Evolutionary conservation across 1,140 invertebrate genomes (phyloP).

Genomic region (Drosophila obscura): DNA sequence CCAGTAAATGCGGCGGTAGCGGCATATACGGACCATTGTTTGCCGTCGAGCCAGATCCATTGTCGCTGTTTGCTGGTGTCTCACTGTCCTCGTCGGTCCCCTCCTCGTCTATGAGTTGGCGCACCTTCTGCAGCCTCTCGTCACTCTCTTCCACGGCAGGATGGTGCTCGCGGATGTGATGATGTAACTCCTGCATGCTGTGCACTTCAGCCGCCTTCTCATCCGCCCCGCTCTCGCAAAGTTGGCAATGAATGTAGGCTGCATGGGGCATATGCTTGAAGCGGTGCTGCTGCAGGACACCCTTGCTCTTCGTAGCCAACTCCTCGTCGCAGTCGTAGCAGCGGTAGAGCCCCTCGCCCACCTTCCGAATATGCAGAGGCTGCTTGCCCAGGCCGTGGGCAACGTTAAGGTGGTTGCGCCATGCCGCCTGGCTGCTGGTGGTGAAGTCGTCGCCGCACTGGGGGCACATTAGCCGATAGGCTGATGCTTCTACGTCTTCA

Average conservation of each 20-base stretch:
- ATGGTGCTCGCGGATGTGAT: slow-evolving; percentile 59
- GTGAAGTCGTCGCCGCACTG: slow-evolving; percentile 71
- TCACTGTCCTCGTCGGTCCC: slow-evolving; percentile 34
- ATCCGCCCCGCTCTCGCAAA: slow-evolving; percentile 38
- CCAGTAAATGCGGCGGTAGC: slow-evolving; percentile 65
- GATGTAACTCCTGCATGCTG: slow-evolving; percentile 58
- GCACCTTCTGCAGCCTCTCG: slow-evolving; percentile 13
- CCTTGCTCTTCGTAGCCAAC: slow-evolving; percentile 56
- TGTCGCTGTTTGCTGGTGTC: too few relatives aligned
- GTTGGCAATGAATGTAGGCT: slow-evolving; percentile 65
- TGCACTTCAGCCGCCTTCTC: slow-evolving; percentile 37
- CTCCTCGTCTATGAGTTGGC: slow-evolving; percentile 41
- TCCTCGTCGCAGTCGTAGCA: slow-evolving; percentile 71
- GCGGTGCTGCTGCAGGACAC: slow-evolving; percentile 65
- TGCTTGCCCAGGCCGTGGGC: slow-evolving; percentile 57
- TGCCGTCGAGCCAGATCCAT: not conserved
- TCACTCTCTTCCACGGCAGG: slow-evolving; percentile 27
- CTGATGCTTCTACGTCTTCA: slow-evolving; percentile 14
- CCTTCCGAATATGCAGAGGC: slow-evolving; percentile 57
- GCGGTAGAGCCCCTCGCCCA: slow-evolving; percentile 56
- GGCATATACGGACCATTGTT: slow-evolving; percentile 61
- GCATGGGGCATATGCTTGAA: slow-evolving; percentile 72
- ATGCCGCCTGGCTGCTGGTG: slow-evolving; percentile 39
- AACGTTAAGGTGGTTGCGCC: slow-evolving; percentile 73
- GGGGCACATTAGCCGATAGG: slow-evolving; percentile 64